A percentile compares a stretch with the other conserved stretches of the same genome.
Evolutionary conservation across 2,797 vertebrate genomes (phyloP).

Genomic region (Eremophila alpestris): DNA sequence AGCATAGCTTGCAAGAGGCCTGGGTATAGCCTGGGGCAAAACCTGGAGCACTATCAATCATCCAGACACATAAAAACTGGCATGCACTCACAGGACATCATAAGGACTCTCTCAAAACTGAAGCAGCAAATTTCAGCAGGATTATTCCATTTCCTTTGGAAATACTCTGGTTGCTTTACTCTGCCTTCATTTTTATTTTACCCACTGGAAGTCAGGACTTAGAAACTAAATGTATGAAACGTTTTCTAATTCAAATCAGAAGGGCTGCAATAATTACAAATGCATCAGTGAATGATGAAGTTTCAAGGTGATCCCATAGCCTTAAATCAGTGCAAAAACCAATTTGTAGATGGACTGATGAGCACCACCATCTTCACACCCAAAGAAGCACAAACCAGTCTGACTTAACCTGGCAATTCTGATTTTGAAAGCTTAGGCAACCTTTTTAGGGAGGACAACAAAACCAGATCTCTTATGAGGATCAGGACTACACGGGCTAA

Average conservation of each 20-base stretch:
- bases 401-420: neutral
- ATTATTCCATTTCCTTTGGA: neutral
- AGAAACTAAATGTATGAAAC: neutral
- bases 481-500: neutral
- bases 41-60: conserved; percentile 31
- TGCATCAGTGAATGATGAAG: neutral
- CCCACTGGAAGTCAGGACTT: neutral
- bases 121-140: neutral
- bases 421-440: neutral
- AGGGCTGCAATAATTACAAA: neutral
- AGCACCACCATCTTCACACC: neutral
- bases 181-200: neutral
- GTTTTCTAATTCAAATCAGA: neutral
- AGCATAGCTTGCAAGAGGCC: neutral
- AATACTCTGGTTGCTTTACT: neutral
- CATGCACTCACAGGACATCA: neutral
- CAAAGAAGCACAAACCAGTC: neutral
- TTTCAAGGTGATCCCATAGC: neutral
- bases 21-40: conserved; percentile 28
- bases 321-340: neutral
- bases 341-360: neutral
- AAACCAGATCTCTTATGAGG: neutral
- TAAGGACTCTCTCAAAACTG: neutral
- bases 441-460: neutral
- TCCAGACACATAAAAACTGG: neutral